A percentile compares a stretch with the other conserved stretches of the same genome.
These are phyloP conservation scores for Zoanthus sociatus DNA, from an alignment of 92 coral and sea anemone species.

Conservation along the genomic window DNA sequence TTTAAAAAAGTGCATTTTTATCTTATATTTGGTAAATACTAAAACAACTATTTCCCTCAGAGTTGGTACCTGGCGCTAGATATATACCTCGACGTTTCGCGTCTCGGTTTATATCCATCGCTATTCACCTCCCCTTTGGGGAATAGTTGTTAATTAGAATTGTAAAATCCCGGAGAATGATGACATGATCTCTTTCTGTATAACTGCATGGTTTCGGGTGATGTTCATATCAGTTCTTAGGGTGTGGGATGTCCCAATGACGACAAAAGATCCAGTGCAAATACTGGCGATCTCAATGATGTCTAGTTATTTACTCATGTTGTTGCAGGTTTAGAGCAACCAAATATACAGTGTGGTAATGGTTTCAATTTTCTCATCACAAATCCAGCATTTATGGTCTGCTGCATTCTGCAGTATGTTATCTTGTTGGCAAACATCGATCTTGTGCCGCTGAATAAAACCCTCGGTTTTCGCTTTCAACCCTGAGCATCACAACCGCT, in stretches of 20 bases:
- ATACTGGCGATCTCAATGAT: not conserved
- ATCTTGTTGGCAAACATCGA: not conserved
- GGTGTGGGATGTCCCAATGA: not conserved
- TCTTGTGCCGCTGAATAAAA: too few species aligned
- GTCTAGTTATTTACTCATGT: not conserved
- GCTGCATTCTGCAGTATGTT: not conserved
- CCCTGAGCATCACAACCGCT: too few species aligned
- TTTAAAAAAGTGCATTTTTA: too few species aligned
- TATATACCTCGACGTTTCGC: too few species aligned
- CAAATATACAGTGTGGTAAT: too few species aligned
- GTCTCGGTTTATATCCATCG: too few species aligned
- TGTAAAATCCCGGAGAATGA: not conserved
- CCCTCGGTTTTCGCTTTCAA: too few species aligned
- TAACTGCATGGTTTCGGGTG: not conserved
- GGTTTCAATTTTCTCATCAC: not conserved
- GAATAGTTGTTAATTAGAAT: not conserved
- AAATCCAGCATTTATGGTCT: not conserved
- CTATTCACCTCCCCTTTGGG: too few species aligned
- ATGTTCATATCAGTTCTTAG: conserved; percentile 10
- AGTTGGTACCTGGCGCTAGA: too few species aligned
- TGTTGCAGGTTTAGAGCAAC: not conserved
- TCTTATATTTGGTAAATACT: too few species aligned
- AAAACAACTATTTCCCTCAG: too few species aligned
- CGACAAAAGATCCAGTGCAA: not conserved
- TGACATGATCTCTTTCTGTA: not conserved